Conservation (phyloP, 2,888 invertebrate genomes). For the Cepaea hortensis region DNA sequence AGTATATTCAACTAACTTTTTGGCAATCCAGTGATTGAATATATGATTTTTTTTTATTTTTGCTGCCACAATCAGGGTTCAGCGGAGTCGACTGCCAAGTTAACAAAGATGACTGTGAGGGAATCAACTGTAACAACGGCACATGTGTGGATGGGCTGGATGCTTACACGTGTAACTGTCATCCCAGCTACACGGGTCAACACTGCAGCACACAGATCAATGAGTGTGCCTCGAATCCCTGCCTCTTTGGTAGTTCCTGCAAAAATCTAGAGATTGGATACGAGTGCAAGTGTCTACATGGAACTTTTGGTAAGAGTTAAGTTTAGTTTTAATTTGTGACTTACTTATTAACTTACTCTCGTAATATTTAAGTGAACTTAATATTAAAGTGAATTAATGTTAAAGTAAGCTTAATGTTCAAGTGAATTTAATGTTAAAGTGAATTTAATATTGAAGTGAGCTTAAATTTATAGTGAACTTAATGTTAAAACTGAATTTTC, state of each 20-base stretch:
- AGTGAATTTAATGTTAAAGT: too few relatives aligned
- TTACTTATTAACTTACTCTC: too few relatives aligned
- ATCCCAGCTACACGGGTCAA: slow-evolving; percentile 68
- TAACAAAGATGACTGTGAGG: slow-evolving; percentile 90
- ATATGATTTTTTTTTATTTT: not conserved
- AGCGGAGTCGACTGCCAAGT: slow-evolving; percentile 92
- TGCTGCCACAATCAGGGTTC: slow-evolving; percentile 86
- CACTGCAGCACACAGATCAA: slow-evolving; percentile 75
- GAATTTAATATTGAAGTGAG: too few relatives aligned
- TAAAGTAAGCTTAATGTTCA: too few relatives aligned
- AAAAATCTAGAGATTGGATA: slow-evolving; percentile 85
- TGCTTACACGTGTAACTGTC: slow-evolving; percentile 78
- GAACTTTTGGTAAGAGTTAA: slow-evolving; percentile 66
- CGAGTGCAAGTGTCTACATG: slow-evolving; percentile 65
- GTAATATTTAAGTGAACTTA: too few relatives aligned
- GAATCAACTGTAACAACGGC: slow-evolving; percentile 86
- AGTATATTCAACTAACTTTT: too few relatives aligned
- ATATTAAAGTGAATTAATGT: too few relatives aligned
- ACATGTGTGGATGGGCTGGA: slow-evolving; percentile 87
- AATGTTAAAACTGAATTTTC: too few relatives aligned
- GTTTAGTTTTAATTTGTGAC: slow-evolving; percentile 26
- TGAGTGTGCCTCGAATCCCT: slow-evolving; percentile 85
- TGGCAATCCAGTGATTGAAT: not conserved
- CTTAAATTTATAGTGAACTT: too few relatives aligned
- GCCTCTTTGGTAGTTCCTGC: slow-evolving; percentile 96